Evolutionary conservation across 2,113 vertebrate genomes (phyloP).

Genomic region (Casuarius casuarius): DNA sequence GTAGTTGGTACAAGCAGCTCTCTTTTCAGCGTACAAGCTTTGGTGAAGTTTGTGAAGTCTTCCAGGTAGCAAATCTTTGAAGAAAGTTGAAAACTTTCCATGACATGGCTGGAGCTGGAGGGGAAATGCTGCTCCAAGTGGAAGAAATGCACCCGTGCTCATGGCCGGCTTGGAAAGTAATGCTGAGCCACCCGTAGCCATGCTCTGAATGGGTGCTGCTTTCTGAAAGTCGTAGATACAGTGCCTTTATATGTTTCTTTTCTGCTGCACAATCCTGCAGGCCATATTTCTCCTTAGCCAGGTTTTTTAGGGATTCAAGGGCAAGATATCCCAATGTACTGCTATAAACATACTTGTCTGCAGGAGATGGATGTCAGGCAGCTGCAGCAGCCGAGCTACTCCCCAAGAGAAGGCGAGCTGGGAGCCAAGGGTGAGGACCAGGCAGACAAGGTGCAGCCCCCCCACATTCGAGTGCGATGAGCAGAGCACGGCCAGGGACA

Average conservation of each 20-base stretch:
- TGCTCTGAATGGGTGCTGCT: neutral
- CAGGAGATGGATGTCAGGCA: no score
- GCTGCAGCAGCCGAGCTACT: neutral
- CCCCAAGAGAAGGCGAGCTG: neutral
- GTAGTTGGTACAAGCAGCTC: neutral
- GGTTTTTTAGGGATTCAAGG: neutral
- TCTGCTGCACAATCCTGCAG: neutral
- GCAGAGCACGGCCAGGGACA: neutral
- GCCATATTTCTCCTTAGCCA: neutral
- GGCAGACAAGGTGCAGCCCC: neutral
- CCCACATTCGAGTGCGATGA: neutral
- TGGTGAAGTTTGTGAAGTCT: neutral
- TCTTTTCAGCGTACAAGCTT: neutral
- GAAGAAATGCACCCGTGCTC: neutral
- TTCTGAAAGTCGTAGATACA: neutral
- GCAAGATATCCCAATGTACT: neutral
- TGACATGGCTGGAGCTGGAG: neutral
- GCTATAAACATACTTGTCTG: neutral
- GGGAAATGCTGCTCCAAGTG: neutral
- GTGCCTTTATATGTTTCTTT: neutral
- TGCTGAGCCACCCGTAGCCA: neutral
- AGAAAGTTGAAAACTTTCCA: neutral
- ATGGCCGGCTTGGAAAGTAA: no score
- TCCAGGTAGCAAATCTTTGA: neutral
- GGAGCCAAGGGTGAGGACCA: neutral